Conservation (phyloP, 1,140 invertebrate species). For the Brachionus calyciflorus region DNA sequence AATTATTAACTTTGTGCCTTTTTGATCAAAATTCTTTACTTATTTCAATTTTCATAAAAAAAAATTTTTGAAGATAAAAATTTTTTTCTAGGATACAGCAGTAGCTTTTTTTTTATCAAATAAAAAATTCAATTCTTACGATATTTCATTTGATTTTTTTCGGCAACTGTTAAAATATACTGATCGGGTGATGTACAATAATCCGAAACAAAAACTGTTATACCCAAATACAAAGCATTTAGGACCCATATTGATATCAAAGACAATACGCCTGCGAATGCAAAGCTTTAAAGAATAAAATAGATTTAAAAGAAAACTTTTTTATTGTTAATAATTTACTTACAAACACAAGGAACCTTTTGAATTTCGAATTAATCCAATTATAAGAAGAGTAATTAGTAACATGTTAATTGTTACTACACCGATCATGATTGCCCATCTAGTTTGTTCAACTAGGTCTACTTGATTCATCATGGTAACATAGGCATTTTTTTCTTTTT, state of each 20-base stretch:
- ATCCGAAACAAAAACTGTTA: conserved; percentile 42
- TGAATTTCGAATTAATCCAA: conserved; percentile 33
- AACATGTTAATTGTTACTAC: conserved; percentile 42
- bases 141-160: conserved; percentile 22
- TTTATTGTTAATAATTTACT: not conserved
- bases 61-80: not conserved
- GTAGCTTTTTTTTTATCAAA: no score
- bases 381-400: conserved; percentile 1
- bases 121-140: not conserved
- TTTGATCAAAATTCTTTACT: no score
- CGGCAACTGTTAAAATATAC: conserved; percentile 27
- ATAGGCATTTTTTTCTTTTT: conserved; percentile 25
- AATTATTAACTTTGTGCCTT: no score
- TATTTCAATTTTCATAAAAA: no score
- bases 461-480: not conserved
- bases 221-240: conserved; percentile 37
- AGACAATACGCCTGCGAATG: conserved; percentile 33
- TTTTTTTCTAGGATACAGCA: not conserved
- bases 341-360: conserved; percentile 45
- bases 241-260: conserved; percentile 41
- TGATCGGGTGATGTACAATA: conserved; percentile 38
- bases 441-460: conserved; percentile 4
- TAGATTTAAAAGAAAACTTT: not conserved
- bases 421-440: conserved; percentile 45
- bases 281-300: conserved; percentile 16